Base-by-base conservation (phyloP, 2,113 vertebrate species). In the Typhlomys cinereus region DNA sequence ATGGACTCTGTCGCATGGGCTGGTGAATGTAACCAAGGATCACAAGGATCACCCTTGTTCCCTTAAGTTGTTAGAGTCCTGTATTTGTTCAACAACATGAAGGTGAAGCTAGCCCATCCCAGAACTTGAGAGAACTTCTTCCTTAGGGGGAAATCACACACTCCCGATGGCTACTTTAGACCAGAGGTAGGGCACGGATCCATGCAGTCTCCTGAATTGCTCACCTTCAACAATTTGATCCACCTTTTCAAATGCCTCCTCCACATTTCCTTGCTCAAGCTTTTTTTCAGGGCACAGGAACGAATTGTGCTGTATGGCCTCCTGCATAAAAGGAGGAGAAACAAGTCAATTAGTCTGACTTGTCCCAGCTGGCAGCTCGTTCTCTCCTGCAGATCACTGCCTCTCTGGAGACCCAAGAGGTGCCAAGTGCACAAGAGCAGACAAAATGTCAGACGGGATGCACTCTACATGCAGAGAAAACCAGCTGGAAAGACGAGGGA, bases 161-260 rank as follows among this genome's bases (percentile, higher is more conserved):
- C 44, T 36, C 15, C 39, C 18, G n/a, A 7, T 8, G 17, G 18
- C 11, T 78, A 71, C 31, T 39, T 89, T 69, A 62, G 54, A 61
- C 59, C 1, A 67, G 36, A 93, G 27, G 4, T 11, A 2, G n/a
- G 41, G 0, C 59, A 31, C 80, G 64, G 64, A 36, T 66, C 89
- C 79, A 50, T 31, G 25, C 66, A 82, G n/a, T 14, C 34, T 70
- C n/a, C 12, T 1, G 5, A 57, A 61, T 23, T 54, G 20, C 90
- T 91, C 96, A 98, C 98, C 98, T 97, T 98, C 96, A 81, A 97
- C 18, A 54, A 97, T 95, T 62, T 97, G 95, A 78, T 98, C 97
- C 2, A 95, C 97, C 39, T 89, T 96, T 91, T 96, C 89, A 96
- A 98, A 98, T 31, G 96, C 97, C 73, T 97, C 91, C 75, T 97